Evolutionary conservation across 2,113 vertebrate genomes (phyloP), one percentile per base, ranked within the genome.

Genomic region (Bufo bufo): DNA sequence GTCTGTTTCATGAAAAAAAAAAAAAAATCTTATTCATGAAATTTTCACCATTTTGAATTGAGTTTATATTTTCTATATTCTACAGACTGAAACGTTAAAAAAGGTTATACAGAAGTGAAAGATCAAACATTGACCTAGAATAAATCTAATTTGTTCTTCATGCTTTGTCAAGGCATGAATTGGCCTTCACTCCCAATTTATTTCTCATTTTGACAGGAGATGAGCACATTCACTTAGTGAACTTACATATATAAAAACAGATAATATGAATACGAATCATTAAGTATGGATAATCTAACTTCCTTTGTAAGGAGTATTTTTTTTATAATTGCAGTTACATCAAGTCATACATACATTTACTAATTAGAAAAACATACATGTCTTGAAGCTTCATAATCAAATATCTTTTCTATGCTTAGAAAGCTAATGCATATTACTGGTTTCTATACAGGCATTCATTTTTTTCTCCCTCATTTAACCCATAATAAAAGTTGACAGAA

Each of bases 1-100:
- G 74, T 50, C 45, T 77, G 45, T 49, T 7, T 49, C 17, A 75
- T 75, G 1, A 75, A 2, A 77, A 77, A 19, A 3, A 20, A 50
- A 20, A 77, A 77, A 10, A 77, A 33, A 33, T 33, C 33, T 50
- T 50, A 77, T 50, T 49, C 47, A 50, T 1, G 8, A 77, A 50
- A 49, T 50, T 49, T 77, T 17, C 17, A 49, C 45, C 6, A 20
- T 17, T 50, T 6, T 19, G 9, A 50, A 50, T 50, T 77, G 6
- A 50, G 74, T 77, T 77, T 77, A 77, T 77, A 50, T 77, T 17
- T 75, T 77, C 74, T 50, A 77, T 49, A 49, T 77, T 50, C 45
- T 77, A 77, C 74, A 77, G 47, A 49, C 1, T 50, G 7, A 75
- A 77, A 49, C 74, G 20, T 77, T 14, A 77, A 50, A 77, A 50